phyloP scores from a whole-genome alignment of 2,797 vertebrate species.

The Valencia hispanica region DNA sequence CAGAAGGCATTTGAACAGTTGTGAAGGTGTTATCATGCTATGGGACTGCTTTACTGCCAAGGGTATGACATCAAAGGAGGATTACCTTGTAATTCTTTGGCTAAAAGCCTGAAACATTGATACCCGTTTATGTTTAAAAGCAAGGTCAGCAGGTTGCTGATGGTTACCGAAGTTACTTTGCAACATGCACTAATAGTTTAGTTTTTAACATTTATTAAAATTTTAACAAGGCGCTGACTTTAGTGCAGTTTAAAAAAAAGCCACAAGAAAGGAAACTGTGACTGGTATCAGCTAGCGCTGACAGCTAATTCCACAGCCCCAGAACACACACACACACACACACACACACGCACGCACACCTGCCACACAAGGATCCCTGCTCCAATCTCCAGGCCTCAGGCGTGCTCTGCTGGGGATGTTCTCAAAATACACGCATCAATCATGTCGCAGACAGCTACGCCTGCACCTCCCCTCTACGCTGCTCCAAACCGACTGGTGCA shows the following conservation, averaged over 20 bases:
- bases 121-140: background rate
- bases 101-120: background rate
- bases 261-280: constrained; percentile 2
- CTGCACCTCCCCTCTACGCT: constrained; percentile 34
- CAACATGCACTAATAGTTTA: background rate
- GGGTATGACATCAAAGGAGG: too few species aligned
- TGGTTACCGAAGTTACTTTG: background rate
- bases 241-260: background rate
- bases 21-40: too few species aligned
- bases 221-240: constrained; percentile 2
- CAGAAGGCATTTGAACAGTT: too few species aligned
- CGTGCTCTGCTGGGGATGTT: constrained; percentile 69
- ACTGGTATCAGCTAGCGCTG: constrained; percentile 9
- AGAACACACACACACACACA: constrained; percentile 22
- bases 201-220: background rate
- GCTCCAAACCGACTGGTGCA: constrained; percentile 30
- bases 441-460: constrained; percentile 54
- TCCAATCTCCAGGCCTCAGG: constrained; percentile 69
- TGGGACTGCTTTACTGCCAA: too few species aligned
- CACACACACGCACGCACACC: constrained; percentile 36
- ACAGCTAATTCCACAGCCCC: constrained; percentile 42
- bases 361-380: constrained; percentile 44
- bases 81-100: too few species aligned
- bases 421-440: constrained; percentile 77
- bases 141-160: background rate